These are phyloP conservation scores for Trachelipus rathkii DNA, from an alignment of 1,140 invertebrate species.

Conservation along the genomic window DNA sequence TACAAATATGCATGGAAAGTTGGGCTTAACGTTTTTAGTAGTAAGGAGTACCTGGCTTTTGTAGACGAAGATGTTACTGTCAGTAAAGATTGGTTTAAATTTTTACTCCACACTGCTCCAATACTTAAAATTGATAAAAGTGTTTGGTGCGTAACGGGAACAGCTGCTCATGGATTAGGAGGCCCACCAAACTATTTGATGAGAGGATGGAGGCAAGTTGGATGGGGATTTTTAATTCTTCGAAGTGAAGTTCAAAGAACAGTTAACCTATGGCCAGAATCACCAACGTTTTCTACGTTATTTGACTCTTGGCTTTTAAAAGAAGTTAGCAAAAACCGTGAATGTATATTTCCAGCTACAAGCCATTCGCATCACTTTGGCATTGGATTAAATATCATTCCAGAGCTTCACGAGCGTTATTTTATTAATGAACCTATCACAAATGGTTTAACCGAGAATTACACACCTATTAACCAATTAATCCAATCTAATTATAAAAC, in stretches of 20 bases:
- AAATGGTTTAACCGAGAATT: neutral
- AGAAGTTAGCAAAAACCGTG: conserved; percentile 1
- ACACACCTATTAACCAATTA: neutral
- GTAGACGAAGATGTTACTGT: neutral
- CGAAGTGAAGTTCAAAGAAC: neutral
- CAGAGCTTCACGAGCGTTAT: neutral
- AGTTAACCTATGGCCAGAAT: neutral
- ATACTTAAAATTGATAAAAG: neutral
- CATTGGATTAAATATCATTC: neutral
- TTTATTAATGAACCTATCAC: neutral
- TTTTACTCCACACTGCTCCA: neutral
- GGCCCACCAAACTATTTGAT: neutral
- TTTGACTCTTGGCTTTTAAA: neutral
- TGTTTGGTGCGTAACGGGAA: neutral
- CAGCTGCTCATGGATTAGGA: neutral
- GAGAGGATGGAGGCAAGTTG: neutral
- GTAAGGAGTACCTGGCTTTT: neutral
- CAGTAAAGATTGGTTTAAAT: neutral
- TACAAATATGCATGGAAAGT: neutral
- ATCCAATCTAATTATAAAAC: neutral
- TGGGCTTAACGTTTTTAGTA: neutral
- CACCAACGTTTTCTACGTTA: neutral
- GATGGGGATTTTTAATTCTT: conserved; percentile 1
- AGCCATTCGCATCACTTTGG: neutral
- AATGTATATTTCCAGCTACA: neutral